Evolutionary conservation across 2,888 invertebrate genomes (phyloP).

Genomic region (Pyralis farinalis): DNA sequence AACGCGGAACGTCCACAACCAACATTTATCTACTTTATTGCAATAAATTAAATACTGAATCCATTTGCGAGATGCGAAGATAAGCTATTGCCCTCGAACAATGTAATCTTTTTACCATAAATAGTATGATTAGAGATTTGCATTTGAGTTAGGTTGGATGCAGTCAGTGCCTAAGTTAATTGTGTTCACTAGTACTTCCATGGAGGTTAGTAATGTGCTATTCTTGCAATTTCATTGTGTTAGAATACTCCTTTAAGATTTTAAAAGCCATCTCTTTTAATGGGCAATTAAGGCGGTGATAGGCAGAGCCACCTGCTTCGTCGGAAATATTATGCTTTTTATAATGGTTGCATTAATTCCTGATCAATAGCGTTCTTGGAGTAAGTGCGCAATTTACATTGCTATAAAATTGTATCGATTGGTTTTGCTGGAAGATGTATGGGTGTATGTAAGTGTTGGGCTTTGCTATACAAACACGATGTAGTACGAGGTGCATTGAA

Average conservation of each 20-base stretch:
- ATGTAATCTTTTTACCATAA: constrained; percentile 79
- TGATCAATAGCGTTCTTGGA: constrained; percentile 20
- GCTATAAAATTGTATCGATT: constrained; percentile 2
- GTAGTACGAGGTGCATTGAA: no score
- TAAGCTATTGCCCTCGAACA: constrained; percentile 67
- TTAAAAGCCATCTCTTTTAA: constrained; percentile 61
- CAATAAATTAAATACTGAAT: constrained; percentile 73
- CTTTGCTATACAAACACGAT: no score
- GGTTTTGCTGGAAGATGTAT: no score
- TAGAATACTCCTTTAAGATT: constrained; percentile 42
- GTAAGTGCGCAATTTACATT: constrained; percentile 12
- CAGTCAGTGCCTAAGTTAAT: constrained; percentile 53
- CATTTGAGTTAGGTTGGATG: constrained; percentile 63
- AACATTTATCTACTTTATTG: constrained; percentile 74
- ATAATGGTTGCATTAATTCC: constrained; percentile 26
- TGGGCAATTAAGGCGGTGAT: constrained; percentile 58
- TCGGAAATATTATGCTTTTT: constrained; percentile 29
- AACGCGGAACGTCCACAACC: constrained; percentile 67
- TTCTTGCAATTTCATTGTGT: constrained; percentile 72
- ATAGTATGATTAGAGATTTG: constrained; percentile 69
- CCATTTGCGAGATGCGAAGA: constrained; percentile 65
- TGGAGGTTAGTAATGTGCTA: constrained; percentile 56
- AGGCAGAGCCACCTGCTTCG: constrained; percentile 42
- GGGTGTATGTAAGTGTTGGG: no score
- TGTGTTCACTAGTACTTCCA: constrained; percentile 48